A percentile compares a stretch with the other conserved stretches of the same genome.
phyloP scores from a whole-genome alignment of 2,797 vertebrate genomes.

The Gymnopithys bicolor region DNA sequence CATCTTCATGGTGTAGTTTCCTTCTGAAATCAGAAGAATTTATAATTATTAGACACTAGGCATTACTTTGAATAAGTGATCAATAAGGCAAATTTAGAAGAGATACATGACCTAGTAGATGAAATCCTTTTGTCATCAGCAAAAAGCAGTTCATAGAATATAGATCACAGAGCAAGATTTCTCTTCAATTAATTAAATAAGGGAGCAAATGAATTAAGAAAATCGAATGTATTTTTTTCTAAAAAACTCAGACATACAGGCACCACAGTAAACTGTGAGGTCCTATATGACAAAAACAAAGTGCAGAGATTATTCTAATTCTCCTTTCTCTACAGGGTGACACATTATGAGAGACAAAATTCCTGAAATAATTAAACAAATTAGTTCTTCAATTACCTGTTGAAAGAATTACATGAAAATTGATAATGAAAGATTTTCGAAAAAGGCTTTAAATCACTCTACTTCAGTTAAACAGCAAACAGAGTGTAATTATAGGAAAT shows the following conservation, averaged over 20 bases:
- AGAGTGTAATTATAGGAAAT: neutral
- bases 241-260: neutral
- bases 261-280: neutral
- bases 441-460: neutral
- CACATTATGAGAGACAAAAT: neutral
- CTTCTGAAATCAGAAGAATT: neutral
- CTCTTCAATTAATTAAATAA: neutral
- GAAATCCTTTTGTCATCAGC: neutral
- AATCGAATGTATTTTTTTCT: neutral
- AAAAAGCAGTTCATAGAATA: neutral
- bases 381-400: neutral
- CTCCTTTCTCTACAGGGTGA: neutral
- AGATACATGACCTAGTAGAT: neutral
- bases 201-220: neutral
- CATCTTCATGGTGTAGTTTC: neutral
- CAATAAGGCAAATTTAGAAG: neutral
- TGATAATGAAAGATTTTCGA: constrained; percentile 5
- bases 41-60: neutral
- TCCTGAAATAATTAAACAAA: constrained; percentile 25
- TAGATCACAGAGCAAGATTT: neutral
- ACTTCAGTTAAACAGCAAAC: constrained; percentile 12
- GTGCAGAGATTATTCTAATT: neutral
- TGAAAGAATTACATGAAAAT: neutral
- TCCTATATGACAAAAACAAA: neutral
- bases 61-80: neutral